These are phyloP conservation scores for Heliopora coerulea DNA, from an alignment of 92 coral and sea anemone genomes.

Conservation along the genomic window DNA sequence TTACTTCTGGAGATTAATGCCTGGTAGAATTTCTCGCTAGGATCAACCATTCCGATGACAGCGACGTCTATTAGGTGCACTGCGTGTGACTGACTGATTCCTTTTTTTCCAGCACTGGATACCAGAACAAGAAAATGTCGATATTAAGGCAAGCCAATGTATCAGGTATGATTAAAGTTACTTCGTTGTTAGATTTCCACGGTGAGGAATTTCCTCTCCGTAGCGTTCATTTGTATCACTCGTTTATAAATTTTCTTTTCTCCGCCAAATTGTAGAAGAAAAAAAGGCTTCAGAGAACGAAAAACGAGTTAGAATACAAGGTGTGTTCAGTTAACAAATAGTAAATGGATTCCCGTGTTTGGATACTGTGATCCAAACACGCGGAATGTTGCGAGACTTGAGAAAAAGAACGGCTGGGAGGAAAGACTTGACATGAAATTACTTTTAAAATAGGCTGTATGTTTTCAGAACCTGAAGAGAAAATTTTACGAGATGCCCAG, in stretches of 20 bases:
- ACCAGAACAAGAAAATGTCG: slow-evolving; percentile 42
- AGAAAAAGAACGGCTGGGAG: too few species aligned
- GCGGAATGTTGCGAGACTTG: too few species aligned
- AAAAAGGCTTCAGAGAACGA: slow-evolving; percentile 24
- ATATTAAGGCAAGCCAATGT: slow-evolving; percentile 25
- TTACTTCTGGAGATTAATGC: not conserved
- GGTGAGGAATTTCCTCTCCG: too few species aligned
- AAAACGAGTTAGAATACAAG: slow-evolving; percentile 42
- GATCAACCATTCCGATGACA: not conserved
- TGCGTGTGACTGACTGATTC: not conserved
- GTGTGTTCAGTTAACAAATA: too few species aligned
- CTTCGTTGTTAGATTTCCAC: too few species aligned
- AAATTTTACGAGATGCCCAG: slow-evolving; percentile 55
- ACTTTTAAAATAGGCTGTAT: too few species aligned
- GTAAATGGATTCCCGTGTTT: too few species aligned
- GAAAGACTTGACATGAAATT: too few species aligned
- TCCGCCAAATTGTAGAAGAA: slow-evolving; percentile 7
- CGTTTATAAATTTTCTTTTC: not conserved
- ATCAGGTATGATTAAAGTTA: slow-evolving; percentile 19
- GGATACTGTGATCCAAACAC: too few species aligned
- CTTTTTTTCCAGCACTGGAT: slow-evolving; percentile 24
- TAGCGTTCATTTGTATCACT: not conserved
- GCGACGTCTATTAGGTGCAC: not conserved
- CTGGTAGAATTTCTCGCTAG: not conserved
- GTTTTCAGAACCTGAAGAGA: slow-evolving; percentile 56